Conservation (phyloP, 2,113 vertebrate species). For the Bubo bubo region DNA sequence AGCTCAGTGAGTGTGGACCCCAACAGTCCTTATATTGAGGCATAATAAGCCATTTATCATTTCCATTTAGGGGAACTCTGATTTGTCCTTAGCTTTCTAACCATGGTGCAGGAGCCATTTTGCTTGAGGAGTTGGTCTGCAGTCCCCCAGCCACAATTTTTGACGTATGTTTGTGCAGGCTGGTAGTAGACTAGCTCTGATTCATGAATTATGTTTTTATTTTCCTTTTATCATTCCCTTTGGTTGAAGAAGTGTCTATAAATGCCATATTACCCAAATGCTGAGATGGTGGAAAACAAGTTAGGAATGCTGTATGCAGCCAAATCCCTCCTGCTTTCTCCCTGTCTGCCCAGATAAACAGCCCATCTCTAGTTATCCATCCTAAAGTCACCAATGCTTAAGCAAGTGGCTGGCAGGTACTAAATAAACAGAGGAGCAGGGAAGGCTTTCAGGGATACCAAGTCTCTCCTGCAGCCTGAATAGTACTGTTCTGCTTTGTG, state of each 20-base stretch:
- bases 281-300: not conserved
- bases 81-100: not conserved
- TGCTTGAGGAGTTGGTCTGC: not conserved
- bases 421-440: not conserved
- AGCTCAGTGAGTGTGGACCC: not conserved
- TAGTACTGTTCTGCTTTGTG: not conserved
- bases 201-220: not conserved
- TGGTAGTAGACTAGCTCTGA: not conserved
- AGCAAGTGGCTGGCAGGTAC: not conserved
- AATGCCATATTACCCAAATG: not conserved
- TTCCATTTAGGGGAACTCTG: not conserved
- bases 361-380: not conserved
- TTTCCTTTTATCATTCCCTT: conserved; percentile 11
- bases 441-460: not conserved
- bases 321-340: not conserved
- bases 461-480: not conserved
- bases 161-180: not conserved
- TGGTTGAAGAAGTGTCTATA: not conserved
- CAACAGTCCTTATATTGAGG: not conserved
- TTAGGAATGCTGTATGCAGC: not conserved
- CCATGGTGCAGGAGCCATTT: not conserved
- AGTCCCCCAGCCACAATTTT: not conserved
- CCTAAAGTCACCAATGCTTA: not conserved
- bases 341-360: not conserved
- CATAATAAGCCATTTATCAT: not conserved